Percentiles rank a stretch among this genome's conserved stretches.
These are phyloP conservation scores for Clamator glandarius DNA, from an alignment of 2,797 vertebrate genomes.

Conservation along the genomic window DNA sequence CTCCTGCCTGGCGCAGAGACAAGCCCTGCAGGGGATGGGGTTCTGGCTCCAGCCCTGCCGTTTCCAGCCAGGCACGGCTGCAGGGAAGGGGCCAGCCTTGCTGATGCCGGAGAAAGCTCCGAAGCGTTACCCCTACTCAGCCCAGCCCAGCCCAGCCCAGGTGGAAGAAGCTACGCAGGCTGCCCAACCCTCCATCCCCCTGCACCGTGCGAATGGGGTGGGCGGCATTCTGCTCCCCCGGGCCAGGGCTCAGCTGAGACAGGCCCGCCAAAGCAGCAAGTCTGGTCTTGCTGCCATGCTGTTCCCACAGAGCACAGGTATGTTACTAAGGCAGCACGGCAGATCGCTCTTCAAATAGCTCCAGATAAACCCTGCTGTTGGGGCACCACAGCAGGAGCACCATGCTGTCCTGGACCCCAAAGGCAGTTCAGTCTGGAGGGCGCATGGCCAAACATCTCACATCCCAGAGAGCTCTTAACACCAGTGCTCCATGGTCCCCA, in stretches of 20 bases:
- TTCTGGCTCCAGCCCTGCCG: conserved; percentile 35
- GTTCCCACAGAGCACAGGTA: conserved; percentile 75
- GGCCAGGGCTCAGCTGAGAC: conserved; percentile 68
- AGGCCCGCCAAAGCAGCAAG: conserved; percentile 56
- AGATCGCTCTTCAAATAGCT: conserved; percentile 69
- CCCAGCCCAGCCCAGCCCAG: background rate
- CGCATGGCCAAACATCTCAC: background rate
- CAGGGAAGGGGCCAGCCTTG: background rate
- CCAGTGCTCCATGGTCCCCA: background rate
- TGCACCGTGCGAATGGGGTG: conserved; percentile 61
- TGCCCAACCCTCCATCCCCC: background rate
- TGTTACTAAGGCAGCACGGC: conserved; percentile 65
- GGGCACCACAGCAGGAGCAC: background rate
- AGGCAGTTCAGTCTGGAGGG: background rate
- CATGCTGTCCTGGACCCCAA: background rate
- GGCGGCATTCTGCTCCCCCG: conserved; percentile 10
- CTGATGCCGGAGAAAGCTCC: background rate
- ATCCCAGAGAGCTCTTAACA: background rate
- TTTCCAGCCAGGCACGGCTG: background rate
- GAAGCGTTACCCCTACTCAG: background rate
- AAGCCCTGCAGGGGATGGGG: background rate
- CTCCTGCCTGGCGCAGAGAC: background rate
- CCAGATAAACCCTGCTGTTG: conserved; percentile 25
- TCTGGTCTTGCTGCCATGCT: conserved; percentile 63
- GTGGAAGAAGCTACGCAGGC: background rate